Evolutionary conservation across 1,140 invertebrate species (phyloP).

Genomic region (Alviniconcha marisindica): DNA sequence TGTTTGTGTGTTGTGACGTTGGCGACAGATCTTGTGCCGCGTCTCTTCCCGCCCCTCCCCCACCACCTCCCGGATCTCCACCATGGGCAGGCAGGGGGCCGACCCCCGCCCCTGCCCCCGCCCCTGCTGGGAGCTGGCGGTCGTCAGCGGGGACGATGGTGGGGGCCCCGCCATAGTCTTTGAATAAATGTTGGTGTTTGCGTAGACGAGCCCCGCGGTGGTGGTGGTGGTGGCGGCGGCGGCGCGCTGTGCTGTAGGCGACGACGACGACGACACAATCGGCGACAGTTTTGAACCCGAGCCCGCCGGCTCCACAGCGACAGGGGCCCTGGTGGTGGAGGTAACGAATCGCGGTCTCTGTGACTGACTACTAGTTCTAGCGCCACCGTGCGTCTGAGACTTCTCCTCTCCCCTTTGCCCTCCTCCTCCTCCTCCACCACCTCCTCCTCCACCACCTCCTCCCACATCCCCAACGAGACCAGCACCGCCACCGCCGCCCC

Average conservation of each 20-base stretch:
- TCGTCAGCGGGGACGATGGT: neutral
- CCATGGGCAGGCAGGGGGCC: slow-evolving; percentile 5
- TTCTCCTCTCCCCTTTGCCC: too few relatives aligned
- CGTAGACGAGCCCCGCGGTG: neutral
- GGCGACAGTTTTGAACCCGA: neutral
- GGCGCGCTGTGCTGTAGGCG: neutral
- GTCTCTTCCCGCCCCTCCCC: slow-evolving; percentile 35
- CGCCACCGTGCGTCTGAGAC: neutral
- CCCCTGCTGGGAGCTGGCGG: neutral
- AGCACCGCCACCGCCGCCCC: neutral
- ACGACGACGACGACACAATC: neutral
- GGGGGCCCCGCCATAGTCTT: neutral
- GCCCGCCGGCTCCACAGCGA: neutral
- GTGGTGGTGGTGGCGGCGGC: neutral
- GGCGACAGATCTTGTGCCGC: slow-evolving; percentile 55
- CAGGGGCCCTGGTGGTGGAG: neutral
- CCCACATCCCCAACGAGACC: neutral
- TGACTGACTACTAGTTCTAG: neutral
- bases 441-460: neutral
- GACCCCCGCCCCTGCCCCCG: neutral
- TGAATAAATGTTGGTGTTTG: neutral
- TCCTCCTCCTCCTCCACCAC: neutral
- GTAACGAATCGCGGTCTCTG: slow-evolving; percentile 7
- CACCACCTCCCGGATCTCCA: slow-evolving; percentile 36
- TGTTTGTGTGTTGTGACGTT: slow-evolving; percentile 49